Evolutionary conservation across 2,113 vertebrate species (phyloP).

Genomic region (Dicaeum eximium): DNA sequence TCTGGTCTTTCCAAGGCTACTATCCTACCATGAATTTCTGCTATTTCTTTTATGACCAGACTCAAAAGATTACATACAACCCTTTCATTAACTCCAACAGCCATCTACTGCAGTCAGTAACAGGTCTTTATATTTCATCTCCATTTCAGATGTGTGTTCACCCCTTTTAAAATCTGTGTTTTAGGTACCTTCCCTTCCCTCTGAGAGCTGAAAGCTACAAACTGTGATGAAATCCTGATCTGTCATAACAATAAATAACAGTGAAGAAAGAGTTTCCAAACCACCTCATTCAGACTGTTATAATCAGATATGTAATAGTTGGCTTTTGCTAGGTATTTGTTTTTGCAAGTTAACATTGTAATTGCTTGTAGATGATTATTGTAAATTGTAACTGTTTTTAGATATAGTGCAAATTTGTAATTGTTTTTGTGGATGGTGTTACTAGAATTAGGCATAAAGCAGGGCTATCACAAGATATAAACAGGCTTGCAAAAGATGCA

Average conservation of each 20-base stretch:
- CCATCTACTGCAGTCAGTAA: neutral
- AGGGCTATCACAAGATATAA: neutral
- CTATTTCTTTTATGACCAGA: neutral
- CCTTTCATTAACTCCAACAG: neutral
- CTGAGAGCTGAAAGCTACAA: neutral
- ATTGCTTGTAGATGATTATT: neutral
- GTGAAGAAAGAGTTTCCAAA: neutral
- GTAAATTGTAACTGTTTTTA: neutral
- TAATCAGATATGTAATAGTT: neutral
- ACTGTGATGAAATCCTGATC: neutral
- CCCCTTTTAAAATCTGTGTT: neutral
- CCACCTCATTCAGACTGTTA: neutral
- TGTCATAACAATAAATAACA: neutral
- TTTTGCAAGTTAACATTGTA: neutral
- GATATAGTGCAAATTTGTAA: neutral
- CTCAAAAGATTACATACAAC: neutral
- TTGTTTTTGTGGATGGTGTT: neutral
- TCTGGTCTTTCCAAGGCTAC: neutral
- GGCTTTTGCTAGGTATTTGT: neutral
- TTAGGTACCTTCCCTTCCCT: neutral
- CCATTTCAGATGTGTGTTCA: neutral
- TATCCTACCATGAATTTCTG: neutral
- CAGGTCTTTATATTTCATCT: neutral
- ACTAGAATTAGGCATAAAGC: neutral
- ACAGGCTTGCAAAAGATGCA: neutral